Evolutionary conservation across 2,888 invertebrate genomes (phyloP), one percentile per base, ranked within the genome.

Genomic region (Chrysolina oricalcia): DNA sequence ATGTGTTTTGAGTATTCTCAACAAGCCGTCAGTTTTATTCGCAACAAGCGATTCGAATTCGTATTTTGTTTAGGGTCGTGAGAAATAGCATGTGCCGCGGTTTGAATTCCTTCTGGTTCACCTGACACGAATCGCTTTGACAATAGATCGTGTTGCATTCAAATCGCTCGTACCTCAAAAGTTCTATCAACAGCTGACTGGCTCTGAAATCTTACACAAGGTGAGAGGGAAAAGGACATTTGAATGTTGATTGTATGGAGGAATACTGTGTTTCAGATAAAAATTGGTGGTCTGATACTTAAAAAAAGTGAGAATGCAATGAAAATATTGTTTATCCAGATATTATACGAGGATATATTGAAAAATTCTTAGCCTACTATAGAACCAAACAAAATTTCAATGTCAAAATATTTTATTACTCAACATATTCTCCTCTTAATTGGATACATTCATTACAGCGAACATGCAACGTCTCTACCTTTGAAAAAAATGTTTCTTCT

Each of bases 71-170:
- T 40, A 46, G 23, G 69, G 48, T 50, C 74, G 74, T 74, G 74
- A 40, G 74, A 74, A 62, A 70, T 59, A 23, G 48, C 74, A 70
- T 56, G 63, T 74, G 74, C 46, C 40, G 40, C 43, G 63, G 48
- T 40, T 48, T 67, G 72, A 69, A 68, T 17, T 19, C 19, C 53
- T 82, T 79, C 76, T 78, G 76, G 78, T 81, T 81, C 81, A 80
- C 81, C 78, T 79, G 75, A 69, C 78, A 71, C 75, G 70, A 81
- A 76, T 78, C 77, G 79, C 23, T 70, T 73, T 73, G 77, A 82
- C 79, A 81, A 81, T 81, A 69, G 79, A 77, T 80, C 80, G 80
- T 73, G 76, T 78, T 78, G 77, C 77, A 81, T 80, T 80, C 78
- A 73, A 79, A 79, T 77, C 76, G 75, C 75, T 81, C 78, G 73